Evolutionary conservation across 2,888 invertebrate genomes (phyloP).

Genomic region (Cecidostiba fungosa): DNA sequence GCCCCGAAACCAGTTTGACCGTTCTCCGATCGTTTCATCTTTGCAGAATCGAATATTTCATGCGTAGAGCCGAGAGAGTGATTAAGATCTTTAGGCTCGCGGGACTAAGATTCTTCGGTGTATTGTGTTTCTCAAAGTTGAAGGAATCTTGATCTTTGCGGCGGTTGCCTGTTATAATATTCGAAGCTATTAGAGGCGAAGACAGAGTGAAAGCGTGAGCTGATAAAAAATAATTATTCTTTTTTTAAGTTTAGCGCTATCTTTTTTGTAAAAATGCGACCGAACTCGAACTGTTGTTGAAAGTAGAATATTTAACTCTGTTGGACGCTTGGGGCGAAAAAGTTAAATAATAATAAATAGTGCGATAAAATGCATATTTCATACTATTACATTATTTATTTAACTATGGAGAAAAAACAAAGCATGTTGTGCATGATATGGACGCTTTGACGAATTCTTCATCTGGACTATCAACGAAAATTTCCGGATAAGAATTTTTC

Average conservation of each 20-base stretch:
- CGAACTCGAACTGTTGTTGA: too few relatives aligned
- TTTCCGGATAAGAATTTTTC: slow-evolving; percentile 19
- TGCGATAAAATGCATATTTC: not conserved
- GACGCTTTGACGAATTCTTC: slow-evolving; percentile 16
- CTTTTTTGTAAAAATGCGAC: too few relatives aligned
- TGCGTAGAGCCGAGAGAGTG: not conserved
- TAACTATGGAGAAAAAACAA: slow-evolving; percentile 38
- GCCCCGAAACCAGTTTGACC: not conserved
- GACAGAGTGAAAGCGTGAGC: not conserved
- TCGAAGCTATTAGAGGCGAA: not conserved
- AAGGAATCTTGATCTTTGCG: slow-evolving; percentile 5
- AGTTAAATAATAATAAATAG: slow-evolving; percentile 38
- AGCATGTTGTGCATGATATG: slow-evolving; percentile 6
- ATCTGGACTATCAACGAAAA: slow-evolving; percentile 15
- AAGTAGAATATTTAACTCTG: not conserved
- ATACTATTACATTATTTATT: slow-evolving; percentile 61
- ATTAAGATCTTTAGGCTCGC: not conserved
- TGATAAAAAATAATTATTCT: not conserved
- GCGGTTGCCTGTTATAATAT: not conserved
- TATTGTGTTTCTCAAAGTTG: not conserved
- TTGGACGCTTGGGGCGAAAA: not conserved
- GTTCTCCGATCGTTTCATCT: not conserved
- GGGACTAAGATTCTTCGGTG: not conserved
- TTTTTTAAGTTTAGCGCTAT: not conserved
- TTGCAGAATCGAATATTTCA: not conserved